Conservation (phyloP, 2,888 invertebrate genomes). For the Parelbella ahira region DNA sequence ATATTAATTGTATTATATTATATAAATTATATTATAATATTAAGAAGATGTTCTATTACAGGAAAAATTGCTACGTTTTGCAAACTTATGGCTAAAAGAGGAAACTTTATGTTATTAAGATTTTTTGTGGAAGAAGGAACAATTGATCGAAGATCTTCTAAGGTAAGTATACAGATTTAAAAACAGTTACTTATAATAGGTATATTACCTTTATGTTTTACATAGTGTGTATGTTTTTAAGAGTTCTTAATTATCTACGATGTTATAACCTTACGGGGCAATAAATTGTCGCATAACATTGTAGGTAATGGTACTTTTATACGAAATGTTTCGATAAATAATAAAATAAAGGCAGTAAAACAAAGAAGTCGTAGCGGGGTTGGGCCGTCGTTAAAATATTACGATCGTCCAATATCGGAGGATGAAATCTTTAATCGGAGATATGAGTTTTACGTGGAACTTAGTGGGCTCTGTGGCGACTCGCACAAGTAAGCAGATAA, state of each 20-base stretch:
- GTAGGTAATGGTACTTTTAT: slow-evolving; percentile 53
- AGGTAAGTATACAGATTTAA: no score
- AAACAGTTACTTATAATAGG: no score
- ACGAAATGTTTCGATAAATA: slow-evolving; percentile 75
- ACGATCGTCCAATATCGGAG: slow-evolving; percentile 72
- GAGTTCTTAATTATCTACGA: slow-evolving; percentile 6
- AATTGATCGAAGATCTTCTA: no score
- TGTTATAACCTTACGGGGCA: slow-evolving; percentile 29
- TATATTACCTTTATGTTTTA: no score
- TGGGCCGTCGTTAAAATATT: slow-evolving; percentile 73
- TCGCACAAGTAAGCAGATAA: slow-evolving; percentile 27
- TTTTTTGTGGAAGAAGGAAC: no score
- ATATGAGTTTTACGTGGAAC: slow-evolving; percentile 59
- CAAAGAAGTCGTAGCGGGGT: slow-evolving; percentile 60
- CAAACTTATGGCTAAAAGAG: no score
- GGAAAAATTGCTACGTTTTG: no score
- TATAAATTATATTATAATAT: no score
- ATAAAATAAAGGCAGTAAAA: slow-evolving; percentile 72
- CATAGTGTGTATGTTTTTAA: slow-evolving; percentile 33
- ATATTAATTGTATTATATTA: no score
- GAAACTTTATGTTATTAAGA: no score
- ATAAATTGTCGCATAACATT: slow-evolving; percentile 64
- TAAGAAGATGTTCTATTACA: no score
- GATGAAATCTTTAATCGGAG: slow-evolving; percentile 74
- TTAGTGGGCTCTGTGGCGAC: slow-evolving; percentile 45